Evolutionary conservation across 2,888 invertebrate genomes (phyloP).

Genomic region (Phasia obesa): DNA sequence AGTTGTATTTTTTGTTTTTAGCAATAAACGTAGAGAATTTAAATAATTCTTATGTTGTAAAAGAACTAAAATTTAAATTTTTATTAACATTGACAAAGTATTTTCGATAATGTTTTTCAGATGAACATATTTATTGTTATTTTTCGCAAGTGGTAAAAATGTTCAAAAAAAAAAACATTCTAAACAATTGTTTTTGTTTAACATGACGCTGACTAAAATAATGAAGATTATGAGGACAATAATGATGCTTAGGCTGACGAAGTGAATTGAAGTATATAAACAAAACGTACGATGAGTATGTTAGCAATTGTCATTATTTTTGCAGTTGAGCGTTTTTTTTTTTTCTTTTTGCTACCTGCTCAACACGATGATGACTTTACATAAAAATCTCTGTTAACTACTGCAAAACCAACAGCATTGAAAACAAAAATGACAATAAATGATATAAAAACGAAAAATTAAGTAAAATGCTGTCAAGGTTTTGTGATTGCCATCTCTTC

Average conservation of each 20-base stretch:
- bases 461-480: constrained; percentile 64
- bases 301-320: constrained; percentile 55
- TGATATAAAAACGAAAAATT: constrained; percentile 27
- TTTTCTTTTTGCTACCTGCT: neutral
- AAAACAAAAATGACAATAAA: constrained; percentile 44
- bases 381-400: constrained; percentile 46
- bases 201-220: constrained; percentile 38
- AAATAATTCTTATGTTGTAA: no score
- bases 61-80: constrained; percentile 15
- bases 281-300: constrained; percentile 54
- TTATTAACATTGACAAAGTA: constrained; percentile 61
- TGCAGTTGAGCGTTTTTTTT: neutral
- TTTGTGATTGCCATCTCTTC: constrained; percentile 61
- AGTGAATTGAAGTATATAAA: constrained; percentile 27
- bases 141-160: neutral
- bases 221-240: constrained; percentile 26
- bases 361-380: constrained; percentile 55
- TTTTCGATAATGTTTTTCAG: constrained; percentile 46
- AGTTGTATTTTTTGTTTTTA: neutral
- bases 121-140: constrained; percentile 15
- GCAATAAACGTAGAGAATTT: no score
- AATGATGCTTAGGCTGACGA: constrained; percentile 36
- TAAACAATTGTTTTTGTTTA: constrained; percentile 50
- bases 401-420: neutral
- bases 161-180: constrained; percentile 36